Percentiles rank a stretch among this genome's conserved stretches.
These are phyloP conservation scores for Seriola rivoliana DNA, from an alignment of 2,113 vertebrate species.

Conservation along the genomic window DNA sequence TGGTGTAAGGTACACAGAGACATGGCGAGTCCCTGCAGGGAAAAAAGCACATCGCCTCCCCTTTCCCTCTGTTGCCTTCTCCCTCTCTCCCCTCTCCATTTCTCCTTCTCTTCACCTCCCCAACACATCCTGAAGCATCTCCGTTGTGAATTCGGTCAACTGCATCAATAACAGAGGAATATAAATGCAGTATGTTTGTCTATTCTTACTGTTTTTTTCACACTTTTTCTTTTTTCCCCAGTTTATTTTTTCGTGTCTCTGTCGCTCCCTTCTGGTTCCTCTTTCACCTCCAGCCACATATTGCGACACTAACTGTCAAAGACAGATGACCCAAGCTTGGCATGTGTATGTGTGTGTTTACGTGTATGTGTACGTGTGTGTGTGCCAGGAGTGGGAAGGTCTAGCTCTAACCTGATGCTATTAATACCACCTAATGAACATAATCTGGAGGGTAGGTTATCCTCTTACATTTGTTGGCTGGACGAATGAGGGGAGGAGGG, in stretches of 20 bases:
- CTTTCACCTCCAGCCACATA: constrained; percentile 42
- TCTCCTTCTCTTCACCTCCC: constrained; percentile 26
- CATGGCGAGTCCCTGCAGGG: constrained; percentile 53
- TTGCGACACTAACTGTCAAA: constrained; percentile 76
- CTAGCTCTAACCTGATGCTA: constrained; percentile 87
- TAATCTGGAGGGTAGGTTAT: constrained; percentile 88
- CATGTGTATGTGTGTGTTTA: constrained; percentile 53
- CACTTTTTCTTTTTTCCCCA: not conserved
- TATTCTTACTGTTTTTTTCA: not conserved
- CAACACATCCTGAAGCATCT: constrained; percentile 27
- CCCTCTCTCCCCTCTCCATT: not conserved
- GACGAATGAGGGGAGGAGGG: constrained; percentile 65
- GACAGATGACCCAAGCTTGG: constrained; percentile 71
- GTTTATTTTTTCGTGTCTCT: constrained; percentile 18
- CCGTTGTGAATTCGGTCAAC: constrained; percentile 35
- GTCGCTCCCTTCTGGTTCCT: constrained; percentile 40
- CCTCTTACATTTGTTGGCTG: constrained; percentile 88
- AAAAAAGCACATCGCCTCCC: constrained; percentile 47
- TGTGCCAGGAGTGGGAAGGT: constrained; percentile 60
- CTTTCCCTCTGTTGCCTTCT: constrained; percentile 21
- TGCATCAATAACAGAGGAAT: constrained; percentile 27
- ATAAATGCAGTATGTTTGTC: constrained; percentile 29
- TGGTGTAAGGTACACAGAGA: constrained; percentile 54
- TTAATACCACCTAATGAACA: constrained; percentile 92
- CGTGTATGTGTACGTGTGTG: constrained; percentile 36